Evolutionary conservation across 2,888 invertebrate species (phyloP).

Genomic region (Prenolepis imparis): DNA sequence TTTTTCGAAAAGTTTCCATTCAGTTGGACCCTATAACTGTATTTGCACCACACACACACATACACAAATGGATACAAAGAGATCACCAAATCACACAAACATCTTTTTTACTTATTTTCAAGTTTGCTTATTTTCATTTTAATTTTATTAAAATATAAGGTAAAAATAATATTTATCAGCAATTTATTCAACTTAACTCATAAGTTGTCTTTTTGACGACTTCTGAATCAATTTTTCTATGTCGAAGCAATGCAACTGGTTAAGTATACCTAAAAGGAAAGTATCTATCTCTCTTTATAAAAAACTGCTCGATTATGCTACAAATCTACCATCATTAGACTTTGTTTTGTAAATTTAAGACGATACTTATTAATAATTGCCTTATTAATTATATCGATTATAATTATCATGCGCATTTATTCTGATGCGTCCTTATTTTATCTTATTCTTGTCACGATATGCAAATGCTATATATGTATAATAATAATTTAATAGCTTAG

Average conservation of each 20-base stretch:
- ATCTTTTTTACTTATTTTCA: slow-evolving; percentile 35
- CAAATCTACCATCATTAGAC: background rate
- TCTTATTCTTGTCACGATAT: background rate
- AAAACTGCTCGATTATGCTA: background rate
- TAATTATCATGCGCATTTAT: background rate
- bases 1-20: slow-evolving; percentile 31
- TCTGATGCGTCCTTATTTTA: background rate
- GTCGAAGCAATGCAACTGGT: slow-evolving; percentile 17
- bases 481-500: background rate
- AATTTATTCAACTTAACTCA: background rate
- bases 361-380: background rate
- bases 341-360: background rate
- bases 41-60: background rate
- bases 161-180: slow-evolving; percentile 71
- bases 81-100: background rate
- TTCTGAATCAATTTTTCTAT: slow-evolving; percentile 38
- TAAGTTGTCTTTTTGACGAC: too few relatives aligned
- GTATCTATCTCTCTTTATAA: slow-evolving; percentile 8
- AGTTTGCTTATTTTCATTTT: slow-evolving; percentile 51
- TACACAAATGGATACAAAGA: slow-evolving; percentile 45
- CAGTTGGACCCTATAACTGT: background rate
- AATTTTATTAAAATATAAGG: slow-evolving; percentile 71
- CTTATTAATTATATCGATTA: background rate
- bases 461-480: background rate
- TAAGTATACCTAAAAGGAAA: slow-evolving; percentile 36